phyloP scores from a whole-genome alignment of 2,113 vertebrate genomes.

The Tetrao urogallus region DNA sequence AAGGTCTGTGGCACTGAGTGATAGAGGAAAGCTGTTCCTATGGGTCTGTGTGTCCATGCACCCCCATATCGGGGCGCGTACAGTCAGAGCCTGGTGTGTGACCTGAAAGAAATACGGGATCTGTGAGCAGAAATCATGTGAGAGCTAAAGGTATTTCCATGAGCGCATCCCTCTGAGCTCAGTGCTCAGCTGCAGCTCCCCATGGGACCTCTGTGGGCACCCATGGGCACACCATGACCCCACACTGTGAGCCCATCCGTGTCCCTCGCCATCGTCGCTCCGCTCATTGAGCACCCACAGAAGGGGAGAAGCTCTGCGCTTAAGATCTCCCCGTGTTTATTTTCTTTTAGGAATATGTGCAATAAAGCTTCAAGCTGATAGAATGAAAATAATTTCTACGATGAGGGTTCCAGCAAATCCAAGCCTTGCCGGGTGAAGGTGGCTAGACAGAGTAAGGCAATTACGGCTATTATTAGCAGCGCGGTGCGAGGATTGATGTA shows the following conservation, averaged over 20 bases:
- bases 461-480: slow-evolving; percentile 86
- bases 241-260: too few species aligned
- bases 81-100: not conserved
- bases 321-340: slow-evolving; percentile 50
- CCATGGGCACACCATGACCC: too few species aligned
- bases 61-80: not conserved
- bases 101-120: not conserved
- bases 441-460: slow-evolving; percentile 81
- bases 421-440: slow-evolving; percentile 59
- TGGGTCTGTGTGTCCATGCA: not conserved
- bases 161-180: not conserved
- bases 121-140: not conserved
- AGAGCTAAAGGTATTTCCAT: not conserved
- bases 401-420: slow-evolving; percentile 67
- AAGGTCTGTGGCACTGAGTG: accelerated
- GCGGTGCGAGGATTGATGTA: slow-evolving; percentile 86
- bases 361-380: slow-evolving; percentile 67
- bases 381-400: slow-evolving; percentile 72
- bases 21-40: not conserved
- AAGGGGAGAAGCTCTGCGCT: not conserved
- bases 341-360: slow-evolving; percentile 64
- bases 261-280: too few species aligned
- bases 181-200: not conserved
- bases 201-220: not conserved
- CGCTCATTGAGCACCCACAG: not conserved